These are phyloP conservation scores for Beaufortia kweichowensis DNA, from an alignment of 2,113 vertebrate genomes.

Conservation along the genomic window DNA sequence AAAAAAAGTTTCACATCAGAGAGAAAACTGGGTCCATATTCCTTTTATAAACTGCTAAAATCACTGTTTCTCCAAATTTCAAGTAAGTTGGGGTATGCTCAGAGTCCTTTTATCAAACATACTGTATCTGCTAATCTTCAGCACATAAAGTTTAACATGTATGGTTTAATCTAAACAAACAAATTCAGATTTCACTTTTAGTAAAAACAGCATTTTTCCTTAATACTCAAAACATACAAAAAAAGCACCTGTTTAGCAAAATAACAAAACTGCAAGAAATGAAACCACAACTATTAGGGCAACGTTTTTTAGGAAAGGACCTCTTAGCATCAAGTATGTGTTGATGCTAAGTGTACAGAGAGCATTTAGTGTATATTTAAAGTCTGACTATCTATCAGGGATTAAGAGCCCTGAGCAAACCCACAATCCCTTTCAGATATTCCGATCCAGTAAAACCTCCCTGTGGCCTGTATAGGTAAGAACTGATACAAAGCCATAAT, in stretches of 20 bases:
- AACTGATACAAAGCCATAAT: neutral
- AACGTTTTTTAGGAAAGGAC: no score
- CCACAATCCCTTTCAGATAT: conserved; percentile 1
- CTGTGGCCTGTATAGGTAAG: neutral
- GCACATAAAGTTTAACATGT: no score
- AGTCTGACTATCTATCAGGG: neutral
- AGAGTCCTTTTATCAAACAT: neutral
- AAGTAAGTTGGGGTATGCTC: conserved; percentile 10
- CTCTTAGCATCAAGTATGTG: no score
- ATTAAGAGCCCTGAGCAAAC: neutral
- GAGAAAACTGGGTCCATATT: conserved; percentile 9
- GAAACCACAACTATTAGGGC: no score
- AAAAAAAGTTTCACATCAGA: neutral
- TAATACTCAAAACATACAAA: neutral
- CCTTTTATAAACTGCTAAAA: neutral
- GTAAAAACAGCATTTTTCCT: neutral
- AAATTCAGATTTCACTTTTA: neutral
- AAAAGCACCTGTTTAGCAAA: neutral
- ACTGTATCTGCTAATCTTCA: neutral
- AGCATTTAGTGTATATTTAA: no score
- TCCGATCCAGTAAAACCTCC: neutral
- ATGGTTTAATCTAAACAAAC: neutral
- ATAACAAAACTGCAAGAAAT: neutral
- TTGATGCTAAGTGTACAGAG: no score
- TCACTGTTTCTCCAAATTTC: neutral